Percentiles rank a stretch among this genome's conserved stretches.
These are phyloP conservation scores for Antechinus stuartii DNA, from an alignment of 2,113 vertebrate species.

Conservation along the genomic window DNA sequence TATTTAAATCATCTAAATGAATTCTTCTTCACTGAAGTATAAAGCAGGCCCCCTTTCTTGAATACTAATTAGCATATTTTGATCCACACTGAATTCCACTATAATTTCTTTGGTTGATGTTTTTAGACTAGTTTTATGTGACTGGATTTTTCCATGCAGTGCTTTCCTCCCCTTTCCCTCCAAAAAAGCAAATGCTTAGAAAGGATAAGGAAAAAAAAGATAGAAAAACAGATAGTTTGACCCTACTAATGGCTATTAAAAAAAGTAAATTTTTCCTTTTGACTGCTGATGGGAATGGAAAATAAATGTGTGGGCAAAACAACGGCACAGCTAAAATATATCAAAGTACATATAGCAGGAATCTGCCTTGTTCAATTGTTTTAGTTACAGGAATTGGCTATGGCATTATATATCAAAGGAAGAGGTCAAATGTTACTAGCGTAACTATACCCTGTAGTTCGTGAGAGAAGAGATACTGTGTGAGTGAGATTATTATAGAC, in stretches of 20 bases:
- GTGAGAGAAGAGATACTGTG: not conserved
- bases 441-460: too few species aligned
- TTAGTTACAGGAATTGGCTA: not conserved
- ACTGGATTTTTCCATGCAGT: not conserved
- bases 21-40: constrained; percentile 5
- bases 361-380: not conserved
- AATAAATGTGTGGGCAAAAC: not conserved
- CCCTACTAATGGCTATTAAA: not conserved
- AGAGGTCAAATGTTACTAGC: not conserved
- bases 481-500: not conserved
- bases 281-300: not conserved
- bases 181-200: not conserved
- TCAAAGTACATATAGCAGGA: not conserved
- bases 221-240: not conserved
- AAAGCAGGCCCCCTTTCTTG: not conserved
- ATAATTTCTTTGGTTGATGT: constrained; percentile 13
- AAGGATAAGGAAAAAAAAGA: not conserved
- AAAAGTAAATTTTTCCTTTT: not conserved
- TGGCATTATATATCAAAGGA: not conserved
- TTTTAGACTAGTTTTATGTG: constrained; percentile 31
- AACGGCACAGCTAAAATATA: not conserved
- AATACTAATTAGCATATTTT: constrained; percentile 39
- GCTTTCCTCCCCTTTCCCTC: not conserved
- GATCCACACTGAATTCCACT: constrained; percentile 37
- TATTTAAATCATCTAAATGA: constrained; percentile 6